Evolutionary conservation across 2,113 vertebrate genomes (phyloP).

Genomic region (Vidua macroura): DNA sequence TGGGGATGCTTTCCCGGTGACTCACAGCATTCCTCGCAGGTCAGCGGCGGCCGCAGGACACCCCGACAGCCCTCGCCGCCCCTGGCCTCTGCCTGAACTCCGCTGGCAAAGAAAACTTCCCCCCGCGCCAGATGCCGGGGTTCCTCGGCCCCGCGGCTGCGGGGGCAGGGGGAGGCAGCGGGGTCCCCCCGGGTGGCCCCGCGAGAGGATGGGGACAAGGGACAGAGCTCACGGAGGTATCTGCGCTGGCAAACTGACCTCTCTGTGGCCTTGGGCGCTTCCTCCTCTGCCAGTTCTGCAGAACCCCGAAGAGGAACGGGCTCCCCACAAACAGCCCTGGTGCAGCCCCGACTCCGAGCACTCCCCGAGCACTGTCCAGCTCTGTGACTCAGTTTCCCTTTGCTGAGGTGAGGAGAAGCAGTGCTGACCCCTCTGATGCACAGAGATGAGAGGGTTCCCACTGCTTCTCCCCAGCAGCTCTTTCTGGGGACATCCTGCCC

Average conservation of each 20-base stretch:
- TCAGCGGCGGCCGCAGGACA: neutral
- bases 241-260: fast-evolving
- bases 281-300: neutral
- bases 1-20: conserved; percentile 2
- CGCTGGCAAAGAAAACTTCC: neutral
- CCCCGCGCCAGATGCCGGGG: fast-evolving
- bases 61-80: neutral
- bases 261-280: neutral
- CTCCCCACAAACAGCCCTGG: neutral
- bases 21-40: conserved; percentile 42
- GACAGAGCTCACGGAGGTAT: fast-evolving
- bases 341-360: fast-evolving
- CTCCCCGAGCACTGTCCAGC: neutral
- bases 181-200: neutral
- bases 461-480: neutral
- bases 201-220: neutral
- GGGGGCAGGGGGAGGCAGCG: fast-evolving
- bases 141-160: fast-evolving
- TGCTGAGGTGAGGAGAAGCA: fast-evolving
- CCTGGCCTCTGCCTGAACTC: conserved; percentile 7
- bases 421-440: neutral
- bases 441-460: fast-evolving
- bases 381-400: neutral
- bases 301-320: neutral
- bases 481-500: neutral